Evolutionary conservation across 2,797 vertebrate species (phyloP), one percentile per base, ranked within the genome.

Genomic region (Scomberomorus guttatus): DNA sequence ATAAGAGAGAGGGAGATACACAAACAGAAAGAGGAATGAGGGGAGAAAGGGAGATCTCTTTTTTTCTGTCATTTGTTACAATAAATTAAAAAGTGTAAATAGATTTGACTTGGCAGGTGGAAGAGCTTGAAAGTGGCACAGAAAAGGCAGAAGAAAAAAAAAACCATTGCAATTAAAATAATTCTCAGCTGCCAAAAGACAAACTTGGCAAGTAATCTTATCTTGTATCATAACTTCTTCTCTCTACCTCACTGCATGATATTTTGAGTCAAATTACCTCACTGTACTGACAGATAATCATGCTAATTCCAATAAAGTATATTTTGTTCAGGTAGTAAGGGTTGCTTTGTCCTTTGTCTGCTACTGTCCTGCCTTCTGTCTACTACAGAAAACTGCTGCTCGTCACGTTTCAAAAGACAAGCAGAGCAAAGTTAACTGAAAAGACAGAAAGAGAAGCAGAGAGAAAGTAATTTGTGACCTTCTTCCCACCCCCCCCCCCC

Each of bases 91-190:
- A 64, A 6, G 64, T 66, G 68, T 69, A 69, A 79, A 81, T 81
- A 73, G 76, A 79, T 52, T 32, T 10, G 71, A 69, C 54, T 68
- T 80, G 80, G 69, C 82, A 58, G 69, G 48, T 65, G n/a, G 22
- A 25, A 17, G 22, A 25, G 52, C 24, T 39, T 4, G 3, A 46
- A 60, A 54, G 59, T 32, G 63, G 18, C 24, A 11, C 71, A 59
- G 59, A n/a, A 24, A 75, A 52, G 1, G 14, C 18, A 44, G 64
- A 39, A 72, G 1, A 22, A 46, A 12, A 62, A 59, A 25, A 37
- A 39, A 60, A 39, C 4, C 9, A 22, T 37, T 42, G 46, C 29
- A 74, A 61, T 75, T 22, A 67, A 58, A 58, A 58, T 54, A 6
- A 52, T 54, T 44, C 54, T 64, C 22, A 14, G 27, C 77, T 39